A percentile compares a stretch with the other conserved stretches of the same genome.
Conservation (phyloP, 2,888 invertebrate species). For the Lissocephala sabroskyi region DNA sequence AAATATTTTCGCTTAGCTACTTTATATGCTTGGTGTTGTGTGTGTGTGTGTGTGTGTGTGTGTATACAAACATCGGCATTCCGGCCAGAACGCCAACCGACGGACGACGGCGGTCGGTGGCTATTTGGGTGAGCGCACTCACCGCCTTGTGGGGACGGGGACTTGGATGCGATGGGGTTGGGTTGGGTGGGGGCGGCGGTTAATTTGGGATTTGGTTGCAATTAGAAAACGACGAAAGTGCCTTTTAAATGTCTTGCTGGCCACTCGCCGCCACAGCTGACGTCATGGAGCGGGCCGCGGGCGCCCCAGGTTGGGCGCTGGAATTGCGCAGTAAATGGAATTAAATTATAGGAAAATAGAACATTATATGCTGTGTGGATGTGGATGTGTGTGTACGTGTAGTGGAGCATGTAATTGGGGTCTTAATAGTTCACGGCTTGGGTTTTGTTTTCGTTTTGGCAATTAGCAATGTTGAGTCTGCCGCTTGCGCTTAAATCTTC, state of each 20-base stretch:
- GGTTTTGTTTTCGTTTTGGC: constrained; percentile 43
- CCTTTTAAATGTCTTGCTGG: not conserved
- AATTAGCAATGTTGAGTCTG: constrained; percentile 31
- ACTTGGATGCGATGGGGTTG: constrained; percentile 1
- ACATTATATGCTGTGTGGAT: too few species aligned
- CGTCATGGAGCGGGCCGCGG: constrained; percentile 8
- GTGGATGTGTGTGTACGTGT: constrained; percentile 1
- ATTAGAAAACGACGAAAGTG: constrained; percentile 10
- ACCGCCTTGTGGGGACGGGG: constrained; percentile 52
- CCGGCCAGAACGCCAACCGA: too few species aligned
- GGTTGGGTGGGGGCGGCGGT: constrained; percentile 10
- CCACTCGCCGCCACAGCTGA: constrained; percentile 13
- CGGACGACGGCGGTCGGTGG: constrained; percentile 33
- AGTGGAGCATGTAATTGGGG: constrained; percentile 23
- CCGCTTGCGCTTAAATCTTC: too few species aligned
- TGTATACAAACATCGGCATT: too few species aligned
- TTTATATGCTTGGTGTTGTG: constrained; percentile 17
- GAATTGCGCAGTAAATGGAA: constrained; percentile 28
- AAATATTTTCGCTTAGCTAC: constrained; percentile 42
- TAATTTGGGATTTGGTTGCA: constrained; percentile 26
- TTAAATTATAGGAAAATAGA: not conserved
- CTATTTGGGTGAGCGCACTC: constrained; percentile 54
- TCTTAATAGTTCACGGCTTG: constrained; percentile 42
- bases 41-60: too few species aligned
- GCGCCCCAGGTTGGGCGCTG: constrained; percentile 18